These are phyloP conservation scores for Oreochromis spilurus DNA, from an alignment of 2,113 vertebrate genomes.

Conservation along the genomic window DNA sequence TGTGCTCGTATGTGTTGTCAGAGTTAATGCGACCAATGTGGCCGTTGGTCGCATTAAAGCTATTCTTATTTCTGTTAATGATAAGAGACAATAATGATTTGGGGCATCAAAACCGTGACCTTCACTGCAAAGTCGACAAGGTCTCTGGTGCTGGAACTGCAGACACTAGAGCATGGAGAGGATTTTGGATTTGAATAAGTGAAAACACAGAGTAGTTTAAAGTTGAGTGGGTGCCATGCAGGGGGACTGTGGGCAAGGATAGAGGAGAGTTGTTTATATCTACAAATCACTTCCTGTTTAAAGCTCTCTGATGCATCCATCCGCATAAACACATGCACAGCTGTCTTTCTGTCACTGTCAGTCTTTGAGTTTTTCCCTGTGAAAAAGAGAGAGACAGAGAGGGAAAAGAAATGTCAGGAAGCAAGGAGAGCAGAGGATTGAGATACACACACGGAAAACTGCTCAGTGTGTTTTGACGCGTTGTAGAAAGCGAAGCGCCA, in stretches of 20 bases:
- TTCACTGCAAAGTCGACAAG: neutral
- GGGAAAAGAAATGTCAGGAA: neutral
- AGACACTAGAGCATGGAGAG: neutral
- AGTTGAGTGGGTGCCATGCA: neutral
- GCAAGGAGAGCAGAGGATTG: neutral
- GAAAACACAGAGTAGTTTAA: conserved; percentile 8
- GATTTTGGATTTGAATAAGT: conserved; percentile 3
- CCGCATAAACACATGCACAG: neutral
- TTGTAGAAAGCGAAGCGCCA: neutral
- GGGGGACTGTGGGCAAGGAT: neutral
- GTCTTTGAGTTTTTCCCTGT: neutral
- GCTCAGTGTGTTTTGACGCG: neutral
- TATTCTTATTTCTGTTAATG: too few species aligned
- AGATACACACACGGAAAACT: neutral
- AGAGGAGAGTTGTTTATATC: neutral
- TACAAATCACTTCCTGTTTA: conserved; percentile 45
- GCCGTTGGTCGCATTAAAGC: neutral
- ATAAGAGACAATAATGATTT: too few species aligned
- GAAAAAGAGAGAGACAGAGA: neutral
- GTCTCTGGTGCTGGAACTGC: neutral
- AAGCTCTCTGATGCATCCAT: neutral
- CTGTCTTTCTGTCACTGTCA: neutral
- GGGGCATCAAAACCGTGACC: neutral
- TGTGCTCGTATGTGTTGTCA: neutral
- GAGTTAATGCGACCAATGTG: neutral